phyloP scores from a whole-genome alignment of 2,888 invertebrate genomes.

The Aethes cnicana region DNA sequence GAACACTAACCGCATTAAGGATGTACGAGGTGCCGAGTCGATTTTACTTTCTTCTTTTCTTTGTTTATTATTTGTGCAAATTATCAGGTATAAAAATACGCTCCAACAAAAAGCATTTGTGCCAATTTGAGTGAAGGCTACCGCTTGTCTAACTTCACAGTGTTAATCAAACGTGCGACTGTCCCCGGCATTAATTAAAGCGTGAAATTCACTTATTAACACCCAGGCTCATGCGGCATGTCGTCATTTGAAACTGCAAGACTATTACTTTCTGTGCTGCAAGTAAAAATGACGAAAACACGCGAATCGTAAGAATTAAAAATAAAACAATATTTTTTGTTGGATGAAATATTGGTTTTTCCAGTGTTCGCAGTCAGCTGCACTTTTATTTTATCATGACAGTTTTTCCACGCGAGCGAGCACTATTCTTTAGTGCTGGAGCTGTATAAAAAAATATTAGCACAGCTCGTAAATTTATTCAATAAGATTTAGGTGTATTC shows the following conservation, averaged over 20 bases:
- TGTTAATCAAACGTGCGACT: background rate
- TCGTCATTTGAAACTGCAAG: constrained; percentile 2
- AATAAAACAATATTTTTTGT: constrained; percentile 17
- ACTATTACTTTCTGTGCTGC: constrained; percentile 10
- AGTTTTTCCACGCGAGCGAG: constrained; percentile 30
- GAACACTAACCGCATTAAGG: constrained; percentile 10
- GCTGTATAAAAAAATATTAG: constrained; percentile 29
- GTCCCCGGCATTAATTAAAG: constrained; percentile 15
- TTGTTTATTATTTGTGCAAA: background rate
- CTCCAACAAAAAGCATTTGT: background rate
- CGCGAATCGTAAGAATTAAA: background rate
- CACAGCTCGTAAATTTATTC: constrained; percentile 22
- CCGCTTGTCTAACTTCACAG: background rate
- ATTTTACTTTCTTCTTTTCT: constrained; percentile 14
- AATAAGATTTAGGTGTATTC: constrained; percentile 4
- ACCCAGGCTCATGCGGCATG: constrained; percentile 6
- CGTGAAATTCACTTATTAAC: constrained; percentile 19
- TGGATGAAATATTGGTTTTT: constrained; percentile 25
- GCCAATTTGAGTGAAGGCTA: background rate
- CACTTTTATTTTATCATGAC: constrained; percentile 30
- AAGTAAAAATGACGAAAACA: too few species aligned
- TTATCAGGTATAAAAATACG: too few species aligned
- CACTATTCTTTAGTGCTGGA: constrained; percentile 18
- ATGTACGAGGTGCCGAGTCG: constrained; percentile 8
- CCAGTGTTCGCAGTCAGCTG: constrained; percentile 21